Conservation (phyloP, 2,888 invertebrate species). For the Thelaira solivaga region DNA sequence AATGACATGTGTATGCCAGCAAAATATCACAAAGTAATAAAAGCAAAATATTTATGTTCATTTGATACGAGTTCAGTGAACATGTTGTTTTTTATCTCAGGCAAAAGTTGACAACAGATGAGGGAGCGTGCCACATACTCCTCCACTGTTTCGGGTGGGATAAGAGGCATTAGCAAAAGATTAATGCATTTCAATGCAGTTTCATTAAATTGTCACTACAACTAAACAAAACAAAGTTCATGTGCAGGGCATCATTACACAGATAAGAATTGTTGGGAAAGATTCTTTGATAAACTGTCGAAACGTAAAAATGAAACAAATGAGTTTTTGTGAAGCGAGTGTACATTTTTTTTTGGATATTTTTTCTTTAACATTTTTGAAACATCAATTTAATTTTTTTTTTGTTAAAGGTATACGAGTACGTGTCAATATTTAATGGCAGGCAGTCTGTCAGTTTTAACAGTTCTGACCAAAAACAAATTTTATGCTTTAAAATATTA, state of each 20-base stretch:
- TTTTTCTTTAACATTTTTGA: too few species aligned
- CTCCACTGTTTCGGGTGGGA: background rate
- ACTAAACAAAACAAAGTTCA: background rate
- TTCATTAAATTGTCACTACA: background rate
- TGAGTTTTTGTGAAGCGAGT: too few species aligned
- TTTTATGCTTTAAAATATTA: too few species aligned
- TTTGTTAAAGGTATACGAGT: too few species aligned
- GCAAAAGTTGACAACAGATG: background rate
- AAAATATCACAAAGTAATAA: background rate
- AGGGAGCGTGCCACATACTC: background rate
- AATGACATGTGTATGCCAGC: background rate
- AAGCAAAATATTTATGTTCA: too few species aligned
- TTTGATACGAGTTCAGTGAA: slow-evolving; percentile 5
- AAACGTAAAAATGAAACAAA: too few species aligned
- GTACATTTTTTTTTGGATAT: too few species aligned
- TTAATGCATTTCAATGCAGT: slow-evolving; percentile 5
- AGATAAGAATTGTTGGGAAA: background rate
- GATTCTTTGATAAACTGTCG: too few species aligned
- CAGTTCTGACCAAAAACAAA: too few species aligned
- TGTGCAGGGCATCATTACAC: background rate
- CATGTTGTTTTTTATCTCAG: background rate
- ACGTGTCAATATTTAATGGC: too few species aligned
- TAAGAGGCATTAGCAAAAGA: background rate
- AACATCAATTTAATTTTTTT: too few species aligned
- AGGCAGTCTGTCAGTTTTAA: too few species aligned